Evolutionary conservation across 2,888 invertebrate genomes (phyloP).

Genomic region (Phalangium opilio): DNA sequence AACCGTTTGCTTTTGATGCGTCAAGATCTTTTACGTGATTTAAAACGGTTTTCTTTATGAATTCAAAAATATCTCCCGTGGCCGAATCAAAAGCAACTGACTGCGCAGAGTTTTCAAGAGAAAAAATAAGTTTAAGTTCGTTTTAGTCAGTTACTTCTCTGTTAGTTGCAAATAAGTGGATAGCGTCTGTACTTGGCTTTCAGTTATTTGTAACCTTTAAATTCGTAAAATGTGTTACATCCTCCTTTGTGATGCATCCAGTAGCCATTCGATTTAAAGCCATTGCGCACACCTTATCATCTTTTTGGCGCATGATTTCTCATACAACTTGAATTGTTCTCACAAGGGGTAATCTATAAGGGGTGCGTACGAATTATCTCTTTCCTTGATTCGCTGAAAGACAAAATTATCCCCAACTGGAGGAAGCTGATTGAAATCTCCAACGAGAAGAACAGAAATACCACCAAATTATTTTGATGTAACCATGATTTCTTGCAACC

Average conservation of each 20-base stretch:
- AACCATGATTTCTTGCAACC: slow-evolving; percentile 25
- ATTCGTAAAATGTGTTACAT: slow-evolving; percentile 4
- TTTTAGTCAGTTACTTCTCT: background rate
- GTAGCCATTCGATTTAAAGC: slow-evolving; percentile 15
- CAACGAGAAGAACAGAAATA: slow-evolving; percentile 25
- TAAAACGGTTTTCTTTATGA: no score
- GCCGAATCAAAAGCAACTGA: no score
- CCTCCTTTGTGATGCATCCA: slow-evolving; percentile 9
- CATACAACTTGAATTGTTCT: slow-evolving; percentile 8
- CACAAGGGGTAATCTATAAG: background rate
- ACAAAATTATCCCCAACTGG: slow-evolving; percentile 24
- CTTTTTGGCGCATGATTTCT: slow-evolving; percentile 19
- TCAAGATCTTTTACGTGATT: no score
- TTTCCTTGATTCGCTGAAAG: slow-evolving; percentile 7
- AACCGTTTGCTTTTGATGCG: no score
- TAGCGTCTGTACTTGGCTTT: background rate
- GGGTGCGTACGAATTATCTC: background rate
- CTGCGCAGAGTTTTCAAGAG: no score
- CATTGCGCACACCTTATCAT: slow-evolving; percentile 9
- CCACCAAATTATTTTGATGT: slow-evolving; percentile 24
- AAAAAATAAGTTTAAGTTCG: background rate
- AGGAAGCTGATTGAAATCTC: slow-evolving; percentile 27
- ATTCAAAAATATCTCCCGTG: no score
- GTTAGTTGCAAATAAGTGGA: background rate
- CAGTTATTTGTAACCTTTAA: no score